phyloP scores from a whole-genome alignment of 1,140 invertebrate species.

The Halyomorpha halys region DNA sequence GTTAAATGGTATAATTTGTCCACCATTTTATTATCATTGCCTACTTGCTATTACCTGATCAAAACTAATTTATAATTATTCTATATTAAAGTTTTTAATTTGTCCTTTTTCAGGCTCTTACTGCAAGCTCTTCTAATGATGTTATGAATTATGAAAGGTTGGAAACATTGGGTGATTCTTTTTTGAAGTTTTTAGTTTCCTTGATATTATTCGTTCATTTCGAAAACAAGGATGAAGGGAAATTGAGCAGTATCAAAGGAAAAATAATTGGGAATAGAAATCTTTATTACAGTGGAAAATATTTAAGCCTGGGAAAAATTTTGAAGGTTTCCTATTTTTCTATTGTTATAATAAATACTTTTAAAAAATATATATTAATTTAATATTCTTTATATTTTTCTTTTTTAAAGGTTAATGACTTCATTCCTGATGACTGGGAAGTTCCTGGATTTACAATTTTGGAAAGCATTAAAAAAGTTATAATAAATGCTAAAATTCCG shows the following conservation, averaged over 20 bases:
- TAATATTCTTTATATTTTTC: not conserved
- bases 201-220: conserved; percentile 61
- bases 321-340: conserved; percentile 35
- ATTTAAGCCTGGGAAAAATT: conserved; percentile 39
- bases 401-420: conserved; percentile 36
- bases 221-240: conserved; percentile 59
- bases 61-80: too few relatives aligned
- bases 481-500: conserved; percentile 31
- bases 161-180: conserved; percentile 81
- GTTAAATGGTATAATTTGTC: too few relatives aligned
- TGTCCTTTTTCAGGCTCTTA: conserved; percentile 54
- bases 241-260: conserved; percentile 61
- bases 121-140: conserved; percentile 58
- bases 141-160: conserved; percentile 70
- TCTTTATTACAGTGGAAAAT: conserved; percentile 52
- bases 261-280: conserved; percentile 73
- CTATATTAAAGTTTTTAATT: too few relatives aligned
- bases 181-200: conserved; percentile 68
- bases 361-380: not conserved
- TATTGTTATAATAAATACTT: not conserved
- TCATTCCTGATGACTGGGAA: conserved; percentile 46
- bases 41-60: too few relatives aligned
- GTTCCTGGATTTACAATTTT: conserved; percentile 42
- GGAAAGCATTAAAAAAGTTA: conserved; percentile 25
- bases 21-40: too few relatives aligned